phyloP scores from a whole-genome alignment of 2,888 invertebrate species.

The Pilophorus perplexus region DNA sequence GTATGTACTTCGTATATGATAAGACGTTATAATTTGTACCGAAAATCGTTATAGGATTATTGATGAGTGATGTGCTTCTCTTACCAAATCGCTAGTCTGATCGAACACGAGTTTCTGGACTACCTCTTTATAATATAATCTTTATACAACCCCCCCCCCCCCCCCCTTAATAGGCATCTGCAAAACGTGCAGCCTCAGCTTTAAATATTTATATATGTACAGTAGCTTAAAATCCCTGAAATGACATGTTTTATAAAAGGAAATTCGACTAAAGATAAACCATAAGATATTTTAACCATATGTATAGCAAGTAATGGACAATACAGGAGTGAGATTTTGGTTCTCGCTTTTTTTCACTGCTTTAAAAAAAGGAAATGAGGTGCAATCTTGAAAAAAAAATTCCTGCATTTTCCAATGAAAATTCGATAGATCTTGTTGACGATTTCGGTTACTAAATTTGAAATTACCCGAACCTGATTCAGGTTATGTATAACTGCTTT shows the following conservation, averaged over 20 bases:
- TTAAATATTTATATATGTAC: slow-evolving; percentile 36
- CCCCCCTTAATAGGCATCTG: slow-evolving; percentile 27
- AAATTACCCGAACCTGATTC: too few relatives aligned
- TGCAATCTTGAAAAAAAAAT: slow-evolving; percentile 2
- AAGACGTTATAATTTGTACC: too few relatives aligned
- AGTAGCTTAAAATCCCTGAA: slow-evolving; percentile 24
- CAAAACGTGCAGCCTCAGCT: slow-evolving; percentile 28
- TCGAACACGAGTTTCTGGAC: slow-evolving; percentile 19
- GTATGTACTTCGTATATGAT: too few relatives aligned
- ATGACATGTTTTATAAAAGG: slow-evolving; percentile 7
- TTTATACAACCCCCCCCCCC: background rate
- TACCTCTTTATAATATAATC: slow-evolving; percentile 14
- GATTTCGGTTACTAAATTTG: too few relatives aligned
- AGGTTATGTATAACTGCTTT: too few relatives aligned
- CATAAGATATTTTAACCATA: too few relatives aligned
- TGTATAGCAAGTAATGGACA: slow-evolving; percentile 38
- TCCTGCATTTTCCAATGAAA: background rate
- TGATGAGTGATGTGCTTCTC: slow-evolving; percentile 23
- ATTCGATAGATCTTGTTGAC: background rate
- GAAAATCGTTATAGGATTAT: too few relatives aligned
- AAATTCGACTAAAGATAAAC: slow-evolving; percentile 1
- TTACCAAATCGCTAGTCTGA: slow-evolving; percentile 37
- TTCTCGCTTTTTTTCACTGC: slow-evolving; percentile 19
- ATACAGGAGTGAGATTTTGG: slow-evolving; percentile 26
- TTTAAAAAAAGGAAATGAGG: slow-evolving; percentile 3